phyloP scores from a whole-genome alignment of 2,113 vertebrate genomes.

The Oreotrochilus melanogaster region DNA sequence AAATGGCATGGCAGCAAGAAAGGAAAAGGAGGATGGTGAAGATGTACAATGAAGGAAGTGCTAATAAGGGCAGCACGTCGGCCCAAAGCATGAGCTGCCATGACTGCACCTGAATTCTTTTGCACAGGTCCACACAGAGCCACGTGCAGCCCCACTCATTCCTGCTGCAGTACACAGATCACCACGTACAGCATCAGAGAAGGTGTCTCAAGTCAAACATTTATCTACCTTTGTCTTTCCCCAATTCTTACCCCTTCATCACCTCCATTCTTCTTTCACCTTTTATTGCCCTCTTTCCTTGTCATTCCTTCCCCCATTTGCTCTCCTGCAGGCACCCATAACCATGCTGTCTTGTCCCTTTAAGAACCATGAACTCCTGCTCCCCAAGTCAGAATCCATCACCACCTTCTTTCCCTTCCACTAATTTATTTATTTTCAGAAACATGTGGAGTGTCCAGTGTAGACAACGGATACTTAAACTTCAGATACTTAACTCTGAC shows the following conservation, averaged over 20 bases:
- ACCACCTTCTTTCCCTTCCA: background rate
- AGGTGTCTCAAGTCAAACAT: background rate
- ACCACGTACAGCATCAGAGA: no score
- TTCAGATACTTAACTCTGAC: background rate
- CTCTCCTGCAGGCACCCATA: background rate
- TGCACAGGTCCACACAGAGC: background rate
- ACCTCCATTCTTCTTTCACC: background rate
- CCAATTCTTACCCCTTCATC: background rate
- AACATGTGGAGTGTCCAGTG: background rate
- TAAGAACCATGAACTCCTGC: accelerated
- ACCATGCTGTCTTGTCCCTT: background rate
- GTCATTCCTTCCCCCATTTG: background rate
- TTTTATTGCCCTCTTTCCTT: background rate
- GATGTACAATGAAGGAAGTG: background rate
- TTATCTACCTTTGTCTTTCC: accelerated
- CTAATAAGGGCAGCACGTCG: background rate
- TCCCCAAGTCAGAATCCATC: background rate
- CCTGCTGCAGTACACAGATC: background rate
- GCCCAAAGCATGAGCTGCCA: background rate
- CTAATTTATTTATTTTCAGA: background rate
- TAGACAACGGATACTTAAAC: background rate
- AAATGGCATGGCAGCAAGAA: background rate
- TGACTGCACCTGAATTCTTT: background rate
- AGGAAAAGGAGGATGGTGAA: background rate
- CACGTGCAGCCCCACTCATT: accelerated